A percentile compares a stretch with the other conserved stretches of the same genome.
Conservation (phyloP, 1,140 invertebrate genomes). For the Wiebesia pumilae region DNA sequence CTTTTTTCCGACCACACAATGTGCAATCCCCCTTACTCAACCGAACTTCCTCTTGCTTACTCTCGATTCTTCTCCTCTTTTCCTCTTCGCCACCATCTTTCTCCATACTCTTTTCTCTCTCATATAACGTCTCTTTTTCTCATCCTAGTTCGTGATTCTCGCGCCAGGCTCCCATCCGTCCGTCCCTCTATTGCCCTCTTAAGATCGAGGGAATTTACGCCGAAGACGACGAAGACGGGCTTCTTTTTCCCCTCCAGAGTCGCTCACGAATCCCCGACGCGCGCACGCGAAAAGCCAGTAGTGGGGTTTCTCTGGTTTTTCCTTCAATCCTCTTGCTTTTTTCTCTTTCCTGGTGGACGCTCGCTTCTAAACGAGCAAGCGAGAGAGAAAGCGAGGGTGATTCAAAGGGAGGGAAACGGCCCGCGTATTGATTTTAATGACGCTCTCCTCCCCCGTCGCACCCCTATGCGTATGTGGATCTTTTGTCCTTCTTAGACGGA, state of each 20-base stretch:
- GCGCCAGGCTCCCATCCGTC: not conserved
- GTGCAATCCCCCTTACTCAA: slow-evolving; percentile 16
- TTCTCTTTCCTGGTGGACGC: slow-evolving; percentile 11
- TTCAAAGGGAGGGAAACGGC: slow-evolving; percentile 63
- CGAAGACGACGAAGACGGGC: not conserved
- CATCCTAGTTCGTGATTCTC: not conserved
- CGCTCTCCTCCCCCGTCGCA: slow-evolving; percentile 61
- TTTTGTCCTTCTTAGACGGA: not conserved
- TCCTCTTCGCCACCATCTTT: not conserved
- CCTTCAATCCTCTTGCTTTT: slow-evolving; percentile 48
- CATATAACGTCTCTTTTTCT: not conserved
- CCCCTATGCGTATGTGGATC: not conserved
- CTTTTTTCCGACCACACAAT: slow-evolving; percentile 9
- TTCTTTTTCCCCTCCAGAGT: slow-evolving; percentile 3
- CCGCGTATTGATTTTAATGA: slow-evolving; percentile 76
- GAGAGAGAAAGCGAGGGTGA: slow-evolving; percentile 57
- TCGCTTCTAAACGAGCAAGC: slow-evolving; percentile 12
- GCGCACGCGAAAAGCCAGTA: slow-evolving; percentile 1
- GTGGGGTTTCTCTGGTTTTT: slow-evolving; percentile 54
- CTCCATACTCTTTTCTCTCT: slow-evolving; percentile 50
- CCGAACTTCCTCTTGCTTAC: slow-evolving; percentile 42
- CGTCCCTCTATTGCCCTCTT: not conserved
- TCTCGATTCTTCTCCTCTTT: slow-evolving; percentile 52
- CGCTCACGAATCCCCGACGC: not conserved
- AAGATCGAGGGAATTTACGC: not conserved